Evolutionary conservation across 2,113 vertebrate species (phyloP).

Genomic region (Rhea americana): DNA sequence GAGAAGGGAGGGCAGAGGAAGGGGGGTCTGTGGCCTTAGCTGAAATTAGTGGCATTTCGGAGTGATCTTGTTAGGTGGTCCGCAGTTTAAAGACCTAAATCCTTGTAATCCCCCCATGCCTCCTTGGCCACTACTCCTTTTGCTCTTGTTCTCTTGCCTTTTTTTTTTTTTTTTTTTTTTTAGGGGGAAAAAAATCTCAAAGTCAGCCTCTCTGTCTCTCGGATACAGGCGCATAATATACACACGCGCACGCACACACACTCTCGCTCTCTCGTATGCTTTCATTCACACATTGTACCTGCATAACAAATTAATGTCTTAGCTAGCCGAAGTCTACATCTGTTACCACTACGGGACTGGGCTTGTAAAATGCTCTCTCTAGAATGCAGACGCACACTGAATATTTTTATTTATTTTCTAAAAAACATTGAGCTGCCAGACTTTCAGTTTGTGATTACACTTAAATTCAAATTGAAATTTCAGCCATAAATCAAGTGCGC

Average conservation of each 20-base stretch:
- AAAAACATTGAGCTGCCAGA: slow-evolving; percentile 56
- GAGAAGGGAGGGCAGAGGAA: slow-evolving; percentile 76
- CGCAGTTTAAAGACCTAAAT: slow-evolving; percentile 82
- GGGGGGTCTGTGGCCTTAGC: slow-evolving; percentile 85
- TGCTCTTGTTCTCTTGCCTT: slow-evolving; percentile 61
- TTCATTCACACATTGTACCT: slow-evolving; percentile 64
- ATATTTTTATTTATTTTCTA: slow-evolving; percentile 67
- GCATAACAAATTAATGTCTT: slow-evolving; percentile 69
- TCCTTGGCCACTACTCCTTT: slow-evolving; percentile 75
- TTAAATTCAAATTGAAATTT: slow-evolving; percentile 68
- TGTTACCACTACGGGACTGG: slow-evolving; percentile 74
- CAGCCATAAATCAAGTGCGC: slow-evolving; percentile 63
- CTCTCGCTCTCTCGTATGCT: neutral
- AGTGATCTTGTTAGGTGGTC: slow-evolving; percentile 91
- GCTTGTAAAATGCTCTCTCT: slow-evolving; percentile 76
- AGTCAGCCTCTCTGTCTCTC: slow-evolving; percentile 41
- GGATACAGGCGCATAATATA: neutral
- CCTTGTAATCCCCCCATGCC: slow-evolving; percentile 82
- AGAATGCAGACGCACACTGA: slow-evolving; percentile 28
- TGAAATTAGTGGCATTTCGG: slow-evolving; percentile 93
- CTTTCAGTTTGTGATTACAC: slow-evolving; percentile 48
- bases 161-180: neutral
- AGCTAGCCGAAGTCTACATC: slow-evolving; percentile 75
- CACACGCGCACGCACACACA: neutral
- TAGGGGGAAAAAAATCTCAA: neutral